Evolutionary conservation across 2,113 vertebrate genomes (phyloP), one percentile per base, ranked within the genome.

Genomic region (Paradisaea rubra): DNA sequence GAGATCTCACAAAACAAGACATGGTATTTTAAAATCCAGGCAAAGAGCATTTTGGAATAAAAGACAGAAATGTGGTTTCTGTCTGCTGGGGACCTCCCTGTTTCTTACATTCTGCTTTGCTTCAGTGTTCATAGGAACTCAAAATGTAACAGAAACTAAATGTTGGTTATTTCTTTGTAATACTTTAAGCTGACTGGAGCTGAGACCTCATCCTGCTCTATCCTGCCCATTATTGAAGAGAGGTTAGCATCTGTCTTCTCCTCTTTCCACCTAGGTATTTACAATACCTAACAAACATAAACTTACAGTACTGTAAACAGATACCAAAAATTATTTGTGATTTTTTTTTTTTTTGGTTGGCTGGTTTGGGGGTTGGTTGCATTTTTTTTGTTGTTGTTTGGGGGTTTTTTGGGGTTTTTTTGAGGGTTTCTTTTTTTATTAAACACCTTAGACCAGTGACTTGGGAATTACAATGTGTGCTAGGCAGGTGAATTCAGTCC

Each of bases 341-440:
- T 3, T 45, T 45, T n/a, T 33, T 37, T 37, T 3, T 47, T n/a
- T 3, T 44, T 63, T 22, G 4, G 4, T 23, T 57, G 18, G 7
- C 18, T 80, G 19, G 1, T 13, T n/a, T 86, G 2, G 24, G 13
- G 5, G 7, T 8, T 33, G 15, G 15, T 27, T 5, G 31, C 39
- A 12, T 39, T 1, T 23, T 63, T 39, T n/a, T 1, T n/a, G n/a
- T n/a, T 37, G 10, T 3, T 4, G 2, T 2, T 41, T 1, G 10
- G 3, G 4, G 3, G 1, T 1, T n/a, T 33, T 70, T 39, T 22
- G 6, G 6, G 5, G 13, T 2, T 14, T 19, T 24, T 8, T 39
- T 57, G 11, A 22, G 30, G 3, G 3, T 30, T 76, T 14, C 3
- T 12, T 85, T 28, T 18, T 31, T 45, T 45, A 20, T 39, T 65